Percentiles rank a stretch among this genome's conserved stretches.
These are phyloP conservation scores for Mastigias papua DNA, from an alignment of 30 jellyfish, hydroid and myxozoan species.

Conservation along the genomic window DNA sequence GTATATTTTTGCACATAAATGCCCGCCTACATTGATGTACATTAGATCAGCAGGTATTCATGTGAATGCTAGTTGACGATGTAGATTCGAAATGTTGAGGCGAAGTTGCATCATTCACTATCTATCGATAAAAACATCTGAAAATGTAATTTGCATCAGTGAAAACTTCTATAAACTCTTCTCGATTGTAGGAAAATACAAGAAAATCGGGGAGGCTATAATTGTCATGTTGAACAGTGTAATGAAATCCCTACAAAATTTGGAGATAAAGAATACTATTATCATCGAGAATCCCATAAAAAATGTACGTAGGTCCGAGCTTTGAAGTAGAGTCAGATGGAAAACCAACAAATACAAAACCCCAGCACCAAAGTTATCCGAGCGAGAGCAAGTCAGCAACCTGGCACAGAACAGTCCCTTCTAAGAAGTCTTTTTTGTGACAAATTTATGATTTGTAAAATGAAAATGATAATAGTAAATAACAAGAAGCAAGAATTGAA, in stretches of 20 bases:
- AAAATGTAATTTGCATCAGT: background rate
- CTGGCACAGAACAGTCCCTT: background rate
- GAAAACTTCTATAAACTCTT: background rate
- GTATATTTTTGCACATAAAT: too few species aligned
- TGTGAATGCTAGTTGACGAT: too few species aligned
- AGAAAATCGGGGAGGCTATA: conserved; percentile 34
- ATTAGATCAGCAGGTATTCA: too few species aligned
- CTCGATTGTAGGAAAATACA: conserved; percentile 33
- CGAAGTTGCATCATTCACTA: conserved; percentile 17
- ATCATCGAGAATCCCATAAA: conserved; percentile 34
- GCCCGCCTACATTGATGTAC: too few species aligned
- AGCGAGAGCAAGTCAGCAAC: background rate
- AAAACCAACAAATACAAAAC: background rate
- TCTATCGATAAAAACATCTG: background rate
- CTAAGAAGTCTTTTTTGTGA: conserved; percentile 30
- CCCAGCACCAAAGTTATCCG: background rate
- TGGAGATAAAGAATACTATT: background rate
- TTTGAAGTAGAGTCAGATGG: background rate
- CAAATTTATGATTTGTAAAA: conserved; percentile 32
- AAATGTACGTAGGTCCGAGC: conserved; percentile 33
- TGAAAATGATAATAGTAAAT: conserved; percentile 22
- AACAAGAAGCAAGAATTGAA: conserved; percentile 6
- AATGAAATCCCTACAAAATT: background rate
- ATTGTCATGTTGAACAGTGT: conserved; percentile 25
- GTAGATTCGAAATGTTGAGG: background rate